Evolutionary conservation across 1,140 invertebrate genomes (phyloP).

Genomic region (Caligus rogercresseyi): DNA sequence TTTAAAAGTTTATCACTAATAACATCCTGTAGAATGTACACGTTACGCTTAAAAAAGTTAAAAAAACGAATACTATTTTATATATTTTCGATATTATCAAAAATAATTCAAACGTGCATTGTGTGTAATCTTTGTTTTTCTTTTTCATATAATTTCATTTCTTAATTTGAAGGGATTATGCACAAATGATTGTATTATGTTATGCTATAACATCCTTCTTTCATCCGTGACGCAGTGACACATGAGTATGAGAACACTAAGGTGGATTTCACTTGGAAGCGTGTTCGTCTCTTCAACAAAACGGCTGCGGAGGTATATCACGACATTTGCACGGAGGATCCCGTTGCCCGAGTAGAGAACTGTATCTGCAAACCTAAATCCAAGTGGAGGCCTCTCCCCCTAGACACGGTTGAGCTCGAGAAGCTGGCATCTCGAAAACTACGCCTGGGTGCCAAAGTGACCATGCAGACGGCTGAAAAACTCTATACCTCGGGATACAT

Average conservation of each 20-base stretch:
- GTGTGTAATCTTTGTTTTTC: no score
- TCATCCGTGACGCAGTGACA: slow-evolving; percentile 27
- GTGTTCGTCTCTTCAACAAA: slow-evolving; percentile 73
- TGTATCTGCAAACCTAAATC: slow-evolving; percentile 74
- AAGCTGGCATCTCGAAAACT: slow-evolving; percentile 61
- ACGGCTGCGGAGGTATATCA: slow-evolving; percentile 57
- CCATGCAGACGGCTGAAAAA: slow-evolving; percentile 85
- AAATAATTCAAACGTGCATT: no score
- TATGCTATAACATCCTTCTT: no score
- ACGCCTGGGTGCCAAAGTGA: slow-evolving; percentile 77
- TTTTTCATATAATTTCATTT: no score
- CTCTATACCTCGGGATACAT: slow-evolving; percentile 79
- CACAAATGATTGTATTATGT: no score
- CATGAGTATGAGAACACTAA: slow-evolving; percentile 22
- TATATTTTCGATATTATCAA: no score
- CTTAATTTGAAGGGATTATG: no score
- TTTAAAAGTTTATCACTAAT: no score
- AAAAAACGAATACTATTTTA: no score
- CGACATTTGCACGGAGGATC: slow-evolving; percentile 54
- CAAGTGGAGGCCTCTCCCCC: slow-evolving; percentile 83
- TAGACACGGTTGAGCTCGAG: slow-evolving; percentile 61
- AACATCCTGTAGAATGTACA: no score
- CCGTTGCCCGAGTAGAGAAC: slow-evolving; percentile 55
- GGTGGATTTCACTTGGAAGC: slow-evolving; percentile 76
- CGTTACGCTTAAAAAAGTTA: no score